These are phyloP conservation scores for Microchirus variegatus DNA, from an alignment of 2,797 vertebrate genomes.

Conservation along the genomic window DNA sequence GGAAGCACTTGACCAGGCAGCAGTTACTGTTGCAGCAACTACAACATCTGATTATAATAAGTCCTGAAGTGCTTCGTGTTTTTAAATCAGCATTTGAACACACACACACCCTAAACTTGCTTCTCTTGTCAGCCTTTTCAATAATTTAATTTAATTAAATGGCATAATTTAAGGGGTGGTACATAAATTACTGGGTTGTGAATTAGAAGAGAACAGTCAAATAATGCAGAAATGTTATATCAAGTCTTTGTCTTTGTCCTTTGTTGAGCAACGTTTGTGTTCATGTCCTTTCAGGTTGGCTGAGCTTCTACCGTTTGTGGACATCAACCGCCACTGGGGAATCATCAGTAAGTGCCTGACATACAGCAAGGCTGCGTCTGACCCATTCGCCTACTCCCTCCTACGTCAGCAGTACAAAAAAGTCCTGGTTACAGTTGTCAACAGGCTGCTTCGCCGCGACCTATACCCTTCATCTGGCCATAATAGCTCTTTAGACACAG, in stretches of 20 bases:
- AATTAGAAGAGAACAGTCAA: too few relatives aligned
- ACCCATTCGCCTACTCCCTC: slow-evolving; percentile 87
- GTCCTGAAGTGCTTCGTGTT: not conserved
- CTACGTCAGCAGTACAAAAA: slow-evolving; percentile 88
- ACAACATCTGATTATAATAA: slow-evolving; percentile 22
- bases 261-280: slow-evolving; percentile 32
- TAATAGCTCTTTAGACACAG: slow-evolving; percentile 87
- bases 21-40: slow-evolving; percentile 9
- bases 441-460: slow-evolving; percentile 86
- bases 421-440: slow-evolving; percentile 84
- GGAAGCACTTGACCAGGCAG: slow-evolving; percentile 22
- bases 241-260: not conserved
- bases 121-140: too few relatives aligned
- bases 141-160: too few relatives aligned
- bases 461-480: slow-evolving; percentile 87
- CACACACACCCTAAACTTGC: not conserved
- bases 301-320: slow-evolving; percentile 85
- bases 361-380: slow-evolving; percentile 88
- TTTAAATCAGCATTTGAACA: not conserved
- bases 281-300: slow-evolving; percentile 79
- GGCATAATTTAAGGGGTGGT: too few relatives aligned
- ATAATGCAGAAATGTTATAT: not conserved
- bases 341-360: slow-evolving; percentile 90
- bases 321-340: slow-evolving; percentile 88
- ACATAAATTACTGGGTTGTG: too few relatives aligned